Percentiles rank a stretch among this genome's conserved stretches.
Evolutionary conservation across 1,140 invertebrate species (phyloP).

Genomic region (Drosophila yakuba): DNA sequence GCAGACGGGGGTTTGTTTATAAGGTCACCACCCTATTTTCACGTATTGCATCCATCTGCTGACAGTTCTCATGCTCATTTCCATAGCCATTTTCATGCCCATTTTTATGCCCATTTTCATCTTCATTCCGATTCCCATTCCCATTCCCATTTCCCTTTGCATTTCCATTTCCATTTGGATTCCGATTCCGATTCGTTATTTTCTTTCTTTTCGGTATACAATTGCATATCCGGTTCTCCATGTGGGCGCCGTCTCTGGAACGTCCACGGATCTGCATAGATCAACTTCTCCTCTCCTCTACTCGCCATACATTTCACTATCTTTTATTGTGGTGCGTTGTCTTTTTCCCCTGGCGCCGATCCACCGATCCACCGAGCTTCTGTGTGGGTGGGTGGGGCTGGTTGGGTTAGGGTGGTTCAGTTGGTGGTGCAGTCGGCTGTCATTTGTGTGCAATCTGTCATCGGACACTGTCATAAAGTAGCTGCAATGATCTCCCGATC

Average conservation of each 20-base stretch:
- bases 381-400: conserved; percentile 27
- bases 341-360: conserved; percentile 33
- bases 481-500: conserved; percentile 12
- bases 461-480: conserved; percentile 63
- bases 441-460: conserved; percentile 68
- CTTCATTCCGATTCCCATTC: conserved; percentile 11
- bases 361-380: conserved; percentile 28
- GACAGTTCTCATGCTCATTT: conserved; percentile 46
- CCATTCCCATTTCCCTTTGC: conserved; percentile 18
- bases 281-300: conserved; percentile 18
- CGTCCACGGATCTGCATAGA: conserved; percentile 44
- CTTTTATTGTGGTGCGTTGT: conserved; percentile 15
- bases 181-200: conserved; percentile 40
- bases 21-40: conserved; percentile 71
- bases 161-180: conserved; percentile 27
- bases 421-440: conserved; percentile 11
- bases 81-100: conserved; percentile 41
- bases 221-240: conserved; percentile 79
- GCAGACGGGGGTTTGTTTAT: conserved; percentile 39
- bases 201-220: conserved; percentile 60
- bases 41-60: conserved; percentile 66
- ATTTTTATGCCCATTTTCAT: conserved; percentile 30
- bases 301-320: background rate
- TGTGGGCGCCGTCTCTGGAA: conserved; percentile 70
- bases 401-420: conserved; percentile 7